A percentile compares a stretch with the other conserved stretches of the same genome.
phyloP scores from a whole-genome alignment of 2,888 invertebrate species.

The Sturmia bella region DNA sequence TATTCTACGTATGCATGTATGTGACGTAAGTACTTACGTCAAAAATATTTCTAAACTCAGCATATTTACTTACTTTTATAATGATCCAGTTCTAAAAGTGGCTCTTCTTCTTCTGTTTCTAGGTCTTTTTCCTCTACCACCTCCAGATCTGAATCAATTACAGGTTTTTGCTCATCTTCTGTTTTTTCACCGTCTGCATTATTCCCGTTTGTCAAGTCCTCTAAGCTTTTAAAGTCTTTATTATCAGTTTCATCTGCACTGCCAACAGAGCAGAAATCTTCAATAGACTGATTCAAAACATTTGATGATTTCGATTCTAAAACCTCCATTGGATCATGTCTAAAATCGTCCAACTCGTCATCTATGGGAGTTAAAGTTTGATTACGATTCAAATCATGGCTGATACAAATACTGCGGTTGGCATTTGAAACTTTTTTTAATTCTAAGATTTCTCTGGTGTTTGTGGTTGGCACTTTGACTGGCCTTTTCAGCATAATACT shows the following conservation, averaged over 20 bases:
- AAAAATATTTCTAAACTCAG: background rate
- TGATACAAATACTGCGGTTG: conserved; percentile 44
- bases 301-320: conserved; percentile 33
- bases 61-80: conserved; percentile 58
- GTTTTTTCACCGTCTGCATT: conserved; percentile 35
- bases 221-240: conserved; percentile 10
- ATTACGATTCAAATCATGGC: conserved; percentile 60
- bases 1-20: no score
- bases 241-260: conserved; percentile 65
- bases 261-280: conserved; percentile 59
- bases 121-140: conserved; percentile 52
- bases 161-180: background rate
- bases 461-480: conserved; percentile 50
- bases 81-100: conserved; percentile 72
- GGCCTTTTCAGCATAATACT: conserved; percentile 74
- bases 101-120: conserved; percentile 71
- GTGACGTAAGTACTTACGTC: no score
- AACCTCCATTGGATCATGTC: conserved; percentile 65
- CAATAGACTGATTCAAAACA: conserved; percentile 16
- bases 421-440: conserved; percentile 52
- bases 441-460: conserved; percentile 58
- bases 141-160: conserved; percentile 30
- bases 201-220: conserved; percentile 47
- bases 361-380: conserved; percentile 63
- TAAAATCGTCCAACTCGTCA: conserved; percentile 75